Conservation (phyloP, 2,797 vertebrate genomes). For the Hapalemur alaotrensis region DNA sequence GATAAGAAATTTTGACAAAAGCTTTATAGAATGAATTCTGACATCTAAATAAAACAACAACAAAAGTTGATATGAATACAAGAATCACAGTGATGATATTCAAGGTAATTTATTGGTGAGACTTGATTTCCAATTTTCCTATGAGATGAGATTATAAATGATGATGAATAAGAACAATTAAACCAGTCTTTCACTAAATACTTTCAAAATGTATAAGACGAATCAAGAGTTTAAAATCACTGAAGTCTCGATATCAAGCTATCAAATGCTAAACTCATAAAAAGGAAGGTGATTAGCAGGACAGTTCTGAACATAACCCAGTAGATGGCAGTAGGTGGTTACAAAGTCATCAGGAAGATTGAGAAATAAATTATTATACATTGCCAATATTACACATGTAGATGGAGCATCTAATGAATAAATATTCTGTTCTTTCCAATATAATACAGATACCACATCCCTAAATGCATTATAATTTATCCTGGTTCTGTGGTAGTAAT, state of each 20-base stretch:
- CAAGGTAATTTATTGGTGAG: not conserved
- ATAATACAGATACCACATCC: not conserved
- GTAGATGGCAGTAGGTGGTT: conserved; percentile 68
- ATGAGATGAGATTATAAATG: not conserved
- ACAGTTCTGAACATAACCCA: conserved; percentile 46
- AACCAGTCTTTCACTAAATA: not conserved
- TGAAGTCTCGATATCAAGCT: not conserved
- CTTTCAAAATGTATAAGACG: not conserved
- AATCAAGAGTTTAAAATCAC: not conserved
- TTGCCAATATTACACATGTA: not conserved
- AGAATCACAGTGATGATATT: not conserved
- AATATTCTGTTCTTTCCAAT: not conserved
- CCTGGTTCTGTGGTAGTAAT: not conserved
- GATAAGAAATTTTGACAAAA: not conserved
- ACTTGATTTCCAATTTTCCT: not conserved
- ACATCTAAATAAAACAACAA: not conserved
- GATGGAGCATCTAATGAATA: not conserved
- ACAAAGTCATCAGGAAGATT: not conserved
- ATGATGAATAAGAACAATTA: not conserved
- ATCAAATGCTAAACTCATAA: not conserved
- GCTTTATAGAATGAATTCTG: not conserved
- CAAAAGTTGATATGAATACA: not conserved
- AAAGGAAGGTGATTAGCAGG: not conserved
- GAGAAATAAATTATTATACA: conserved; percentile 15
- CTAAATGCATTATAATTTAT: not conserved